Evolutionary conservation across 2,113 vertebrate genomes (phyloP).

Genomic region (Epinephelus fuscoguttatus): DNA sequence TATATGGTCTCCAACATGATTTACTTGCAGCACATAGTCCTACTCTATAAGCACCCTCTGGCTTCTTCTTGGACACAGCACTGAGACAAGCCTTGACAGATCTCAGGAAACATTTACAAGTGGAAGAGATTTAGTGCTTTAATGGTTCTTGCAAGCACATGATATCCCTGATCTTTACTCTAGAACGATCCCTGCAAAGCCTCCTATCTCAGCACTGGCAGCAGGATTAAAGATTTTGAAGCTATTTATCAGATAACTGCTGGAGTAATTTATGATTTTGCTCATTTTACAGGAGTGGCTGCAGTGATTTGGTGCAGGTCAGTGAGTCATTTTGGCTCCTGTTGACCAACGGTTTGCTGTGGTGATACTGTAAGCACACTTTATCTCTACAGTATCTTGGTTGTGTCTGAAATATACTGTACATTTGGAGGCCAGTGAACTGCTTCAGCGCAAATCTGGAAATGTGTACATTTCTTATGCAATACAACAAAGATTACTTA

Average conservation of each 20-base stretch:
- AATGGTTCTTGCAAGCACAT: background rate
- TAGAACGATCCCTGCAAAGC: background rate
- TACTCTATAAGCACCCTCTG: background rate
- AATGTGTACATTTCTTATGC: background rate
- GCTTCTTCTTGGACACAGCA: background rate
- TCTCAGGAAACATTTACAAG: slow-evolving; percentile 14
- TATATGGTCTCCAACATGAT: background rate
- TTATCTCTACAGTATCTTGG: background rate
- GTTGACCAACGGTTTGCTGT: background rate
- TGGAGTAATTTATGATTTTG: slow-evolving; percentile 1
- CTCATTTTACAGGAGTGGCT: background rate
- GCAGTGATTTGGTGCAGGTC: background rate
- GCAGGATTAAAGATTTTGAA: background rate
- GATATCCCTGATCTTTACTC: background rate
- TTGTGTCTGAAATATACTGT: background rate
- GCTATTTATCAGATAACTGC: background rate
- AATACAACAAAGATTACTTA: background rate
- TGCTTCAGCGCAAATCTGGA: background rate
- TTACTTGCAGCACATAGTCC: background rate
- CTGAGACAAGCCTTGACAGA: background rate
- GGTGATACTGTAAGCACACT: background rate
- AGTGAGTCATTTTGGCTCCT: background rate
- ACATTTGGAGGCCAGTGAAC: background rate
- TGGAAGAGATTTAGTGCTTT: background rate
- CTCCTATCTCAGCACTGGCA: background rate